Evolutionary conservation across 2,888 invertebrate species (phyloP).

Genomic region (Leptarthrus brevirostris): DNA sequence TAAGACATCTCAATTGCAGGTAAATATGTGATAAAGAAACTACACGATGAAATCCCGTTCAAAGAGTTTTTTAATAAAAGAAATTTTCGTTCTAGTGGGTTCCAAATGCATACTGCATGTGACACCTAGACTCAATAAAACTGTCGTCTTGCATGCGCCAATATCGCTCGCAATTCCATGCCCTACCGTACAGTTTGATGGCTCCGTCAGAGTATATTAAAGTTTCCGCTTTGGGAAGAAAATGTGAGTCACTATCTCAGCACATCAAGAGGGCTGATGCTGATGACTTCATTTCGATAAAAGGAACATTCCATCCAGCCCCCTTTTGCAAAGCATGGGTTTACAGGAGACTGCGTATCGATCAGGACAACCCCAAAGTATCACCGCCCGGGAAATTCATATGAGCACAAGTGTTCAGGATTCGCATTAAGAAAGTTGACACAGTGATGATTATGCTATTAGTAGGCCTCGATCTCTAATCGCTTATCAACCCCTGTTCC

Average conservation of each 20-base stretch:
- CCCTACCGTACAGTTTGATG: constrained; percentile 16
- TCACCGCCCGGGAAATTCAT: background rate
- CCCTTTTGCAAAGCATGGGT: background rate
- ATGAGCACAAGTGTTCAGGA: background rate
- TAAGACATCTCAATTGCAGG: constrained; percentile 20
- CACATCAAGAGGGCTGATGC: background rate
- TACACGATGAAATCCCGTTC: background rate
- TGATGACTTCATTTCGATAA: constrained; percentile 47
- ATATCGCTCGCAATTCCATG: constrained; percentile 16
- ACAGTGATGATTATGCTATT: constrained; percentile 39
- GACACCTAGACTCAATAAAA: constrained; percentile 42
- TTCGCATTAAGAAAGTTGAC: constrained; percentile 31
- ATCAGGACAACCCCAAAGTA: background rate
- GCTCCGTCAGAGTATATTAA: constrained; percentile 44
- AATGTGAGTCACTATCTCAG: constrained; percentile 7
- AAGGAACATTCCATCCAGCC: constrained; percentile 22
- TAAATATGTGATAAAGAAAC: constrained; percentile 15
- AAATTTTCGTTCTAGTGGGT: background rate
- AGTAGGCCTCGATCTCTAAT: constrained; percentile 39
- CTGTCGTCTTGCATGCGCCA: constrained; percentile 16
- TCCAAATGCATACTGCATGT: constrained; percentile 37
- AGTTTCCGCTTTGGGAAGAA: constrained; percentile 33
- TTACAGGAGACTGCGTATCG: background rate
- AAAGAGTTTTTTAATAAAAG: background rate
- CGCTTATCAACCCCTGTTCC: constrained; percentile 24